Base-by-base conservation (phyloP, 2,888 invertebrate species). In the Microctonus hyperodae region DNA sequence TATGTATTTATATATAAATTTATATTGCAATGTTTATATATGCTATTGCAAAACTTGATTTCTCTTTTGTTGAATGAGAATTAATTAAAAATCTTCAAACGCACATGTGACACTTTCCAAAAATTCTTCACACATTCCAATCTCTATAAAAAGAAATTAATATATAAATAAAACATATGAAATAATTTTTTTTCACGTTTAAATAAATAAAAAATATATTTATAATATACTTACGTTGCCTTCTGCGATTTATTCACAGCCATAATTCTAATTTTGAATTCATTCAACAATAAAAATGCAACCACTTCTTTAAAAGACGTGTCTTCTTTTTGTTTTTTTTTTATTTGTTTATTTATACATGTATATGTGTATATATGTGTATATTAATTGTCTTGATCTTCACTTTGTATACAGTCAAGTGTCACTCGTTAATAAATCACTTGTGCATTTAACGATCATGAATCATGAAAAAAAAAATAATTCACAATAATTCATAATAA, bases 211-310 rank as follows among this genome's bases (percentile, higher is more conserved):
- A n/a, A n/a, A n/a, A n/a, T n/a, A n/a, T n/a, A n/a, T n/a, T n/a
- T n/a, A n/a, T n/a, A n/a, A 44, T 61, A 66, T 74, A 79, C 79
- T 65, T 71, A 79, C 79, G 75, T 75, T 78, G 78, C 70, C 74
- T 77, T 77, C 74, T 71, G 68, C 70, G 68, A 68, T 73, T 70
- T 67, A 68, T 71, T 70, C 60, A 65, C 74, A 75, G 74, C 76
- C 78, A 79, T 79, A 76, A 76, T 70, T 35, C n/a, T 22, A 58
- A 23, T 22, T 63, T 58, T 56, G 10, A n/a, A n/a, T n/a, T n/a
- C n/a, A 57, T 57, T 33, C n/a, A 57, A 40, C 10, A 56, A 44
- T 44, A 40, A 0, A 22, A 58, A 58, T 37, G 11, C 9, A 51
- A 4, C 16, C 16, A 16, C 16, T 44, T 44, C 7, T n/a, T 44